phyloP scores from a whole-genome alignment of 1,140 invertebrate genomes.

The Drosophila aff. region DNA sequence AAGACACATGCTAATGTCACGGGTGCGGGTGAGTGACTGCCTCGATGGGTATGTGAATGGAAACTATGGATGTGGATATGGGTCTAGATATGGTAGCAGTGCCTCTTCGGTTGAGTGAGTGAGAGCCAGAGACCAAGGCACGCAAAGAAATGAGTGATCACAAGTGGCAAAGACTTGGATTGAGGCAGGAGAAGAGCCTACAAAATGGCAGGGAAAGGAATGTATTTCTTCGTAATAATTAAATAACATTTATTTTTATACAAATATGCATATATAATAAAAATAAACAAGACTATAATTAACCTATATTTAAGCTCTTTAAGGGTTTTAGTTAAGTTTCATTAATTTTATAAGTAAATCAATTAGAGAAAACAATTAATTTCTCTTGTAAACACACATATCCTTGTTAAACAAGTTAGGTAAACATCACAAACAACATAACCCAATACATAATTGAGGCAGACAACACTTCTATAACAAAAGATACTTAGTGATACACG shows the following conservation, averaged over 20 bases:
- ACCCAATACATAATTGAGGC: neutral
- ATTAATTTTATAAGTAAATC: no score
- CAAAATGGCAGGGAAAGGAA: no score
- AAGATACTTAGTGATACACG: constrained; percentile 1
- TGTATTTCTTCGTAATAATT: no score
- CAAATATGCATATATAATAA: no score
- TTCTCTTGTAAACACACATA: neutral
- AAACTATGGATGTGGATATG: constrained; percentile 6
- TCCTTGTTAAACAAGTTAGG: neutral
- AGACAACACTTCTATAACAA: neutral
- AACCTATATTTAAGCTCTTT: no score
- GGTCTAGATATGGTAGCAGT: constrained; percentile 2
- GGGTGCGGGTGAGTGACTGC: constrained; percentile 13
- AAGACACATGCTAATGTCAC: constrained; percentile 79
- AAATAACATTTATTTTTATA: no score
- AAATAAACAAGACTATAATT: no score
- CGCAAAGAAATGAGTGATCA: constrained; percentile 36
- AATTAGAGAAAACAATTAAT: neutral
- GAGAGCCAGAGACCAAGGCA: neutral
- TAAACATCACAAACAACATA: constrained; percentile 3
- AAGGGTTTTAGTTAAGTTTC: no score
- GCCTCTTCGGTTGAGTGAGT: constrained; percentile 1
- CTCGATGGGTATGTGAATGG: constrained; percentile 12
- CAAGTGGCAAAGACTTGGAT: neutral
- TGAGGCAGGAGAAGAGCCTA: no score